Evolutionary conservation across 2,113 vertebrate species (phyloP), one percentile per base, ranked within the genome.

Genomic region (Agapornis roseicollis): DNA sequence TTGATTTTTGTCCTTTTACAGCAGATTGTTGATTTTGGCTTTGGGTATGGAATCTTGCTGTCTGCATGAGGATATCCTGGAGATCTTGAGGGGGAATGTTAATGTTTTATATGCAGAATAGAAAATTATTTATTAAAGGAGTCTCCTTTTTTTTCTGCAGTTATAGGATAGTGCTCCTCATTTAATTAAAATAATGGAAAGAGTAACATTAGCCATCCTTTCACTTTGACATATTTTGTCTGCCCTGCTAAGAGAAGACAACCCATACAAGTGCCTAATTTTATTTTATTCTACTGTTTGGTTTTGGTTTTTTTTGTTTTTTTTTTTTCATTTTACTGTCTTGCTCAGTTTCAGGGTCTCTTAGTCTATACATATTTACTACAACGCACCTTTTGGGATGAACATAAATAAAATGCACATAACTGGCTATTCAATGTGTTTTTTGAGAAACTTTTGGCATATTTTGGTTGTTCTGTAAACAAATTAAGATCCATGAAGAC

Each of bases 11-110:
- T 24, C 72, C 9, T 64, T 46, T 64, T 8, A 15, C 24, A 63
- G 25, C 4, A 64, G 46, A 46, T 68, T 69, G 3, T 74, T 80
- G 14, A 5, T n/a, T 85, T 71, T 41, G 22, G 31, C 49, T 72
- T 90, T 29, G 19, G 31, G 4, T 72, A 11, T 13, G 13, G 25
- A 39, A 17, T 64, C 28, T 49, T 79, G 56, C 14, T 1, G 2
- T 17, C 10, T 72, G 15, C 19, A 46, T 0, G 0, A 76, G 42
- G 28, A 14, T 7, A 47, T 76, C 13, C 33, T 55, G 44, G 29
- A 74, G 25, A 37, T 74, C 18, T 24, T 22, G 18, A 74, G 28
- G 49, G 22, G 14, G 23, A 66, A 79, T 80, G 47, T 68, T 37
- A 31, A n/a, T 66, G 17, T 56, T 86, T 55, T 52, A 24, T 55